Evolutionary conservation across 35 echinoderm and acorn worm species (phyloP), one percentile per base, ranked within the genome.

Genomic region (Ophiothrix spiculata): DNA sequence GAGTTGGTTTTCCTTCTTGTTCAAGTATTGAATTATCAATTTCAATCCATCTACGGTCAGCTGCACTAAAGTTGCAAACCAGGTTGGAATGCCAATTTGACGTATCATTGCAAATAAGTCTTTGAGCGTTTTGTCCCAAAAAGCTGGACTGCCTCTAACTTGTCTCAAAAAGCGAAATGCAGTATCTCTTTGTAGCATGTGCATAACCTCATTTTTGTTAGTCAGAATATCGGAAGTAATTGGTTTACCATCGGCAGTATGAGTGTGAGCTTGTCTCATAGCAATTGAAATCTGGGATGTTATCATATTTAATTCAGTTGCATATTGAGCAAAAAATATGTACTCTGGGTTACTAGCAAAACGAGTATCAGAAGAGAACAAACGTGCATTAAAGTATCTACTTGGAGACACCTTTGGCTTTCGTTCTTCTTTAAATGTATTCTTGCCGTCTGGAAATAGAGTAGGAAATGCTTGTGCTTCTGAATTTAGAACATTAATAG

Each of bases 41-140:
- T 56, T 54, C 45, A 54, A 54, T 54, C 45, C 45, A 54, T 54
- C 45, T 54, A 54, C 45, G 45, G 21, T 54, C 45, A 11, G 45
- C 45, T 11, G 45, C 45, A 54, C 45, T 54, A 93, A 80, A 49
- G 91, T 84, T 39, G 54, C 39, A 74, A 93, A 93, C 86, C 86
- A 93, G 39, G 91, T 89, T 33, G 86, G 91, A 36, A 74, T 89
- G 16, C 87, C 91, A 39, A 93, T 64, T 76, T 93, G 87, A 36
- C 91, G 10, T 12, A 93, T 83, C 91, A 93, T 89, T 32, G 91
- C 91, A 8, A 85, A 40, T 34, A 93, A 38, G 73, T 94, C 92
- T 42, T 83, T 83, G 1, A 77, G 87, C 19, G 87, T 78, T 33
- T 19, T 28, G 69, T 93, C 75, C 91, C 91, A 93, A 36, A 80